A percentile compares a stretch with the other conserved stretches of the same genome.
Evolutionary conservation across 2,797 vertebrate species (phyloP).

Genomic region (Tokudaia muenninki): DNA sequence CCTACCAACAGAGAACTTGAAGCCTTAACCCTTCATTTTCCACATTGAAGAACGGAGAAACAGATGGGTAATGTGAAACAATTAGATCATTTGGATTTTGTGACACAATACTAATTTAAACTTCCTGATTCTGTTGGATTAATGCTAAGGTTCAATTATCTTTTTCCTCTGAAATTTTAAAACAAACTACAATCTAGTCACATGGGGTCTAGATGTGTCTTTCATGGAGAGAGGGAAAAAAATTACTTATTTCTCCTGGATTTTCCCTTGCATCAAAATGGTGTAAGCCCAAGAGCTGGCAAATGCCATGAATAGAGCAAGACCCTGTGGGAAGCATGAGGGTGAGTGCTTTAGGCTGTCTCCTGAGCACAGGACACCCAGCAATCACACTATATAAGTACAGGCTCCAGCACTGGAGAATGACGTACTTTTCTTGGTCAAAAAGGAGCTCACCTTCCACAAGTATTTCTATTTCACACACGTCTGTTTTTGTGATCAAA

Average conservation of each 20-base stretch:
- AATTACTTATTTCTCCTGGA: not conserved
- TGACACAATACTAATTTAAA: not conserved
- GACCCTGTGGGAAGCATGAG: not conserved
- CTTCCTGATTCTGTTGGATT: slow-evolving; percentile 17
- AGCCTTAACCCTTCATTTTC: not conserved
- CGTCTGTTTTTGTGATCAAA: slow-evolving; percentile 28
- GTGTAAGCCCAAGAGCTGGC: not conserved
- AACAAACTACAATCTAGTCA: not conserved
- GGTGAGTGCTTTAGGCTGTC: not conserved
- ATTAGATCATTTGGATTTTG: not conserved
- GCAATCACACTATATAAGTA: not conserved
- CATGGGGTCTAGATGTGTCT: not conserved
- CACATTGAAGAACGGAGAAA: not conserved
- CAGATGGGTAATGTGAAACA: not conserved
- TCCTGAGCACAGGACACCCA: not conserved
- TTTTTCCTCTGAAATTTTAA: not conserved
- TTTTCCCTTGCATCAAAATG: not conserved
- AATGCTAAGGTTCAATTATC: not conserved
- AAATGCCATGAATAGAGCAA: not conserved
- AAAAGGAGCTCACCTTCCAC: not conserved
- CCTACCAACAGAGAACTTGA: slow-evolving; percentile 10
- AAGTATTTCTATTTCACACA: not conserved
- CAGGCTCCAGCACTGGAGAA: not conserved
- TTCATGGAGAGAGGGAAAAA: not conserved
- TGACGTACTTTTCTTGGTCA: not conserved